Percentiles rank a stretch among this genome's conserved stretches.
These are phyloP conservation scores for Amphibalanus amphitrite DNA, from an alignment of 1,140 invertebrate species.

Conservation along the genomic window DNA sequence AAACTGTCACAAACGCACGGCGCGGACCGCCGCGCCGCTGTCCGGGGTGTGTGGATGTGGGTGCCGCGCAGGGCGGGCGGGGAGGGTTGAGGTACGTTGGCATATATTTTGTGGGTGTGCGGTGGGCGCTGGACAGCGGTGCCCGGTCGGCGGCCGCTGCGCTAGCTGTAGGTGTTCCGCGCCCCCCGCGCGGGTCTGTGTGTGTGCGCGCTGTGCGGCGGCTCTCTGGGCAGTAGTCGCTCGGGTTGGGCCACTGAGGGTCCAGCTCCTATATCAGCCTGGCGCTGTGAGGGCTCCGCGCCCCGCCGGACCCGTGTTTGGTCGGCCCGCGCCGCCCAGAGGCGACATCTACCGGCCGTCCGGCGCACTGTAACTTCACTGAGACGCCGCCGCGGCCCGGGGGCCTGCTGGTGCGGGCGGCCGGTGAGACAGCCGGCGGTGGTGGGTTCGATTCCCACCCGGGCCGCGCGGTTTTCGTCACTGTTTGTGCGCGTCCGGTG, in stretches of 20 bases:
- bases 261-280: too few relatives aligned
- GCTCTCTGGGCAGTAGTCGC: too few relatives aligned
- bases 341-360: neutral
- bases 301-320: neutral
- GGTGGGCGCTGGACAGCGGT: neutral
- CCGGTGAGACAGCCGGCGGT: neutral
- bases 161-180: neutral
- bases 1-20: too few relatives aligned
- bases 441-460: neutral
- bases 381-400: neutral
- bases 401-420: neutral
- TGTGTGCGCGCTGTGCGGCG: too few relatives aligned
- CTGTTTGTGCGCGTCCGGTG: neutral
- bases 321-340: neutral
- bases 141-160: neutral
- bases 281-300: too few relatives aligned
- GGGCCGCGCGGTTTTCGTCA: neutral
- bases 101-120: too few relatives aligned
- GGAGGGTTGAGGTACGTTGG: too few relatives aligned
- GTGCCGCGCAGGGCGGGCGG: too few relatives aligned
- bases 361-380: neutral
- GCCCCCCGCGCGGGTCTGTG: too few relatives aligned
- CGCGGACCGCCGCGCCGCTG: neutral
- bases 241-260: too few relatives aligned
- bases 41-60: neutral